Percentiles rank a stretch among this genome's conserved stretches.
Evolutionary conservation across 2,797 vertebrate species (phyloP).

Genomic region (Buphagus erythrorhynchus): DNA sequence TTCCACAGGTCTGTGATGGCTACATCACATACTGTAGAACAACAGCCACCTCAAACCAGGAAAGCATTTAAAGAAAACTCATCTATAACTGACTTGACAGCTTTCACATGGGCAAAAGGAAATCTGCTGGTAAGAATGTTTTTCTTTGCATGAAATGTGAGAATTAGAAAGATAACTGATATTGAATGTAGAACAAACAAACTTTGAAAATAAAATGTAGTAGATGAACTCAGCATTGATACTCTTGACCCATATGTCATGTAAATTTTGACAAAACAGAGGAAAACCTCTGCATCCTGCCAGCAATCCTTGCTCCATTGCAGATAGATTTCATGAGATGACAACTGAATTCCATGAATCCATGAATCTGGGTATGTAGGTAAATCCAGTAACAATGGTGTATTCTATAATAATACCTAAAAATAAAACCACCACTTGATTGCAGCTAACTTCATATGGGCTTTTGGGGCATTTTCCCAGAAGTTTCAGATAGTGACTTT

Average conservation of each 20-base stretch:
- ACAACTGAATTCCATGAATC: not conserved
- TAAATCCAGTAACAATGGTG: not conserved
- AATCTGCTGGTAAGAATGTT: not conserved
- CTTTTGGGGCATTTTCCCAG: not conserved
- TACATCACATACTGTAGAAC: not conserved
- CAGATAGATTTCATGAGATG: not conserved
- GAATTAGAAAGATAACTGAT: not conserved
- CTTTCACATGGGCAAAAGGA: not conserved
- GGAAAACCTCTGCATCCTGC: not conserved
- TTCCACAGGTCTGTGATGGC: not conserved
- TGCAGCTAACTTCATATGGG: not conserved
- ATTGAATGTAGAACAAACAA: not conserved
- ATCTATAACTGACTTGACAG: not conserved
- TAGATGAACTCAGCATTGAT: not conserved
- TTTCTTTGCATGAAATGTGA: not conserved
- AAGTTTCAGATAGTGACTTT: not conserved
- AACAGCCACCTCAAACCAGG: not conserved
- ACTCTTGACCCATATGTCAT: rapidly evolving
- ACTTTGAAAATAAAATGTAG: not conserved
- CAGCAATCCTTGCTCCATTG: not conserved
- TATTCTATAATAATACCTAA: not conserved
- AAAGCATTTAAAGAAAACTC: not conserved
- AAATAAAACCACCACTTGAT: not conserved
- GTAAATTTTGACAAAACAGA: not conserved
- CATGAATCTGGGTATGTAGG: not conserved